Base-by-base conservation (phyloP, 2,888 invertebrate genomes). In the Callinectes sapidus region DNA sequence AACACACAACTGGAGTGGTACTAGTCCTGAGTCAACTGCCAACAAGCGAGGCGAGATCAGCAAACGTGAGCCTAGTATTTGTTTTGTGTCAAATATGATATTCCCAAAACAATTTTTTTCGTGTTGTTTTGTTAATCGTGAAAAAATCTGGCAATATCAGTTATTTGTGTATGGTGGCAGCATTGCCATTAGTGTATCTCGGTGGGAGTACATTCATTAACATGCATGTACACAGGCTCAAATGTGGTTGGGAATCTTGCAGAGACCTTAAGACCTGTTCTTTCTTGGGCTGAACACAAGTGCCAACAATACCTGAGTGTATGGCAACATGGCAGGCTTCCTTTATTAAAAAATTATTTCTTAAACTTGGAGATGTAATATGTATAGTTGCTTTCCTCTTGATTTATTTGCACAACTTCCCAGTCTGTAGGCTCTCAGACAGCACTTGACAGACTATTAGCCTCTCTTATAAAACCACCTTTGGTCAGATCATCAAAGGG, bases 261-360 rank as follows among this genome's bases (percentile, higher is more conserved):
- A 89, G 81, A 85, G 92, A 92, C 81, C 89, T 32, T 42, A 89
- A 89, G 61, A 89, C 90, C 87, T 90, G 55, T 87, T 88, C 71
- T 71, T 88, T 86, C 66, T 91, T 71, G 86, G 87, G 85, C 89
- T 93, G 91, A 93, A 93, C 91, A 89, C 89, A 87, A 93, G 88
- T 93, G 92, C 92, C 92, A 93, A 90, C 92, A 93, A 89, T 90
- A 93, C 92, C 92, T 93, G 92, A 93, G 92, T 91, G 88, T 93
- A 90, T 91, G 92, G 90, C 90, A 93, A 93, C 90, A 92, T 91
- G 90, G 92, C 90, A 93, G 92, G 90, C 39, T 85, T 93, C 89
- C 35, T 35, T 89, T 89, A 66, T 81, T 61, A 88, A 89, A 81
- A 81, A 35, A 32, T 81, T 81, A 81, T 28, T 35, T 81, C 35